A percentile compares a stretch with the other conserved stretches of the same genome.
These are phyloP conservation scores for Machimus atricapillus DNA, from an alignment of 2,888 invertebrate genomes.

Conservation along the genomic window DNA sequence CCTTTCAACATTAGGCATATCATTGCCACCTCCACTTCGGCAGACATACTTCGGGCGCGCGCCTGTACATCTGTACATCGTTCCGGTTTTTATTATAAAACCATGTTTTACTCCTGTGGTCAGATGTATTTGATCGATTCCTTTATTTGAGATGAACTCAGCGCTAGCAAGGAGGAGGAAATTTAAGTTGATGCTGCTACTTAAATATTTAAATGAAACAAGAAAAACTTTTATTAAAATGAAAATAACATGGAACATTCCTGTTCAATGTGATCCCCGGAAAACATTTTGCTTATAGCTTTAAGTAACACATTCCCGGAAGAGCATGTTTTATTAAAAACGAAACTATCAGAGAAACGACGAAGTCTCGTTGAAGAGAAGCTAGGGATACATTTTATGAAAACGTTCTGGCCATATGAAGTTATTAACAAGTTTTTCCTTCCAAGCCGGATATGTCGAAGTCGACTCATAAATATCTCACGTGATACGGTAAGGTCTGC, in stretches of 20 bases:
- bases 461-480: background rate
- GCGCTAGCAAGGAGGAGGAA: too few relatives aligned
- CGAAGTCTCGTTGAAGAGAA: background rate
- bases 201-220: too few relatives aligned
- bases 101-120: too few relatives aligned
- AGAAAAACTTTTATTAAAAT: too few relatives aligned
- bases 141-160: too few relatives aligned
- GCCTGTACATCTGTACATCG: too few relatives aligned
- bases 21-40: too few relatives aligned
- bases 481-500: background rate
- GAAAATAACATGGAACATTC: background rate
- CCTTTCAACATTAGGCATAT: too few relatives aligned
- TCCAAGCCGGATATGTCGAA: background rate
- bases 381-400: background rate
- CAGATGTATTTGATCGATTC: too few relatives aligned
- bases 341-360: background rate
- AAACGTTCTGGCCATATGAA: background rate
- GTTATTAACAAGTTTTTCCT: conserved; percentile 12
- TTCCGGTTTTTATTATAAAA: too few relatives aligned
- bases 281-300: background rate
- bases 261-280: background rate
- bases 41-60: too few relatives aligned
- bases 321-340: background rate
- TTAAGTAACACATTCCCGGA: background rate
- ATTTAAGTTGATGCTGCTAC: too few relatives aligned